Base-by-base conservation (phyloP, 2,888 invertebrate genomes). In the Pseudococcus viburni region DNA sequence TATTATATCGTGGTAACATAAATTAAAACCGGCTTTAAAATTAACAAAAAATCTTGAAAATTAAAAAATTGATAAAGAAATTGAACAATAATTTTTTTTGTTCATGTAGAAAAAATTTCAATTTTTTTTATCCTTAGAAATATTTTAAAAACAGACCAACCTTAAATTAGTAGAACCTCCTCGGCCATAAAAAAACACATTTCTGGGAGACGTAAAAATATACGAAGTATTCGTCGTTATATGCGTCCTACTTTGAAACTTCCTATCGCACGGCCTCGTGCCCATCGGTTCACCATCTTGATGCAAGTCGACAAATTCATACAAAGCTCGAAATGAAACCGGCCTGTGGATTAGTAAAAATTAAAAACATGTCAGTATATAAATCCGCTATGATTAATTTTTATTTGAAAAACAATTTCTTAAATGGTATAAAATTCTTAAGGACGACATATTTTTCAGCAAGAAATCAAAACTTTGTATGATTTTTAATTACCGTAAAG, bases 251-350 rank as follows among this genome's bases (percentile, higher is more conserved):
- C 95, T 95, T 85, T 94, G 93, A 91, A 97, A 97, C 90, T 94
- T 94, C 87, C 97, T 94, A 39, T 95, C 95, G 91, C 97, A 97
- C 19, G 84, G 80, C 7, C 91, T 91, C 0, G 93, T 93, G 0
- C 95, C 95, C 51, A 93, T 95, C 0, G 95, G 94, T 90, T 96
- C 94, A 0, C 97, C 97, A 90, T 96, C 97, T 92, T 96, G 95
- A 90, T 96, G 95, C 11, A 96, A 93, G 91, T 97, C 96, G 73
- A 97, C 96, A 91, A 97, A 97, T 92, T 97, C 97, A 92, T 97
- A 97, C 42, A 96, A 93, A 0, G 96, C 95, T 91, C 96, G 95
- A 91, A 97, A 97, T 90, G 95, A 94, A 84, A 97, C 94, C 0
- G 96, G 96, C 90, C 97, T 96, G 19, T 0, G 64, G 26, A 33